These are phyloP conservation scores for Drosophila anomalata DNA, from an alignment of 2,888 invertebrate species.

Conservation along the genomic window DNA sequence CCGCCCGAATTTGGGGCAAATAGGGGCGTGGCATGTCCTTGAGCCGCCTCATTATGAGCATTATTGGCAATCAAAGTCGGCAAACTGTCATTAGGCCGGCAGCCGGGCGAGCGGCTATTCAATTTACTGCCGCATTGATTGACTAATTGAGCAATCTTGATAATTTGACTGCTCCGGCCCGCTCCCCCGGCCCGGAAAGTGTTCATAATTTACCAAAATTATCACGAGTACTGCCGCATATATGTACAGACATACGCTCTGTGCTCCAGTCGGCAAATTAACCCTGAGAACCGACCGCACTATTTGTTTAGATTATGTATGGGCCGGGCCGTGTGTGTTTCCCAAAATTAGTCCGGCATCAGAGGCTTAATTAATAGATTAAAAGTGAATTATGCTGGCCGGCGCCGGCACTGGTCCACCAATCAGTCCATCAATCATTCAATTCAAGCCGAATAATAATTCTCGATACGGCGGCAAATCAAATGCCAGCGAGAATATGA, in stretches of 20 bases:
- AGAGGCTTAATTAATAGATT: slow-evolving; percentile 74
- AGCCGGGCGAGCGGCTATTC: slow-evolving; percentile 16
- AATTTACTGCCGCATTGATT: slow-evolving; percentile 45
- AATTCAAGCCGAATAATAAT: slow-evolving; percentile 72
- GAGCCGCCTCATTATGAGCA: slow-evolving; percentile 20
- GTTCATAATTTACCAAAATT: slow-evolving; percentile 59
- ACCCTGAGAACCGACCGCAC: slow-evolving; percentile 57
- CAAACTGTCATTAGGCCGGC: slow-evolving; percentile 45
- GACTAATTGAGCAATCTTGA: slow-evolving; percentile 54
- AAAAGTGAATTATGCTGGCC: slow-evolving; percentile 64
- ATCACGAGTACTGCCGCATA: slow-evolving; percentile 24
- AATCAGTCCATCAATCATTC: slow-evolving; percentile 43
- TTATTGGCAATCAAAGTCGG: slow-evolving; percentile 40
- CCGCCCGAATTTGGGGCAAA: too few species aligned
- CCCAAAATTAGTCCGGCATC: slow-evolving; percentile 44
- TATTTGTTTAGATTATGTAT: slow-evolving; percentile 64
- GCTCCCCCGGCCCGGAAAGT: slow-evolving; percentile 14
- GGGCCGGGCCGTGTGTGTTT: neutral
- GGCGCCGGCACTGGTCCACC: neutral
- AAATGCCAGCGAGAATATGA: slow-evolving; percentile 34
- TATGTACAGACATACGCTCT: slow-evolving; percentile 21
- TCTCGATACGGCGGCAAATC: slow-evolving; percentile 39
- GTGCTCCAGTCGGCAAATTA: slow-evolving; percentile 70
- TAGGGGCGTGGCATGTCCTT: neutral
- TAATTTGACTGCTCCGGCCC: slow-evolving; percentile 29